A percentile compares a stretch with the other conserved stretches of the same genome.
These are phyloP conservation scores for Plebejus anna DNA, from an alignment of 2,888 invertebrate species.

Conservation along the genomic window DNA sequence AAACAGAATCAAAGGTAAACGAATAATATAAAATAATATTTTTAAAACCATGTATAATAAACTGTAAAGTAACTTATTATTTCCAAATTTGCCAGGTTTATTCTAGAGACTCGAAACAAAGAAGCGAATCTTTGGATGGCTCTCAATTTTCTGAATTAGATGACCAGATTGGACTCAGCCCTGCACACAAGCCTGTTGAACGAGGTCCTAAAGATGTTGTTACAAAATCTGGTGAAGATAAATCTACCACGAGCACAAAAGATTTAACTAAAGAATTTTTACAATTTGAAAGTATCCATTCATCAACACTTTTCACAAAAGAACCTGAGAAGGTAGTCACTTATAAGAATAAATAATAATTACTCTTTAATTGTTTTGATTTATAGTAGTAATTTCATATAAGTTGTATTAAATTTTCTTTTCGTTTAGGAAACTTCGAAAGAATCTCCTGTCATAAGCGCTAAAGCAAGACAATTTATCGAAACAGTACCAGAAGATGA, in stretches of 20 bases:
- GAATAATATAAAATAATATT: neutral
- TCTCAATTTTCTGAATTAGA: slow-evolving; percentile 76
- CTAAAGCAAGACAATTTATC: slow-evolving; percentile 75
- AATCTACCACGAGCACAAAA: slow-evolving; percentile 41
- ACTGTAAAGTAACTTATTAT: neutral
- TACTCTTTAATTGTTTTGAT: neutral
- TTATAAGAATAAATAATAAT: neutral
- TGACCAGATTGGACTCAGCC: slow-evolving; percentile 69
- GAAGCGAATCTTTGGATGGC: slow-evolving; percentile 74
- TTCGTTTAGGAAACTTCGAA: slow-evolving; percentile 55
- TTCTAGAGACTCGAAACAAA: slow-evolving; percentile 71
- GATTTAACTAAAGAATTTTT: slow-evolving; percentile 62
- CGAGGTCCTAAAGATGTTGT: slow-evolving; percentile 48
- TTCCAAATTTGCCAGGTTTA: slow-evolving; percentile 52
- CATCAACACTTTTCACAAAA: slow-evolving; percentile 44
- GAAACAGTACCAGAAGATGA: slow-evolving; percentile 79
- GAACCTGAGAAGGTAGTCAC: slow-evolving; percentile 59
- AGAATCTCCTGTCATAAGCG: slow-evolving; percentile 74
- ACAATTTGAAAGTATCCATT: slow-evolving; percentile 63
- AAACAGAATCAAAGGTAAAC: slow-evolving; percentile 73
- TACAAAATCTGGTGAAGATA: slow-evolving; percentile 36
- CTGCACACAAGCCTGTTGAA: slow-evolving; percentile 55
- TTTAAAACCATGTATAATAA: neutral
- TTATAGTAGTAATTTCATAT: neutral
- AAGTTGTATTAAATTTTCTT: slow-evolving; percentile 18